These are phyloP conservation scores for Parthenolecanium corni DNA, from an alignment of 2,888 invertebrate genomes.

Conservation along the genomic window DNA sequence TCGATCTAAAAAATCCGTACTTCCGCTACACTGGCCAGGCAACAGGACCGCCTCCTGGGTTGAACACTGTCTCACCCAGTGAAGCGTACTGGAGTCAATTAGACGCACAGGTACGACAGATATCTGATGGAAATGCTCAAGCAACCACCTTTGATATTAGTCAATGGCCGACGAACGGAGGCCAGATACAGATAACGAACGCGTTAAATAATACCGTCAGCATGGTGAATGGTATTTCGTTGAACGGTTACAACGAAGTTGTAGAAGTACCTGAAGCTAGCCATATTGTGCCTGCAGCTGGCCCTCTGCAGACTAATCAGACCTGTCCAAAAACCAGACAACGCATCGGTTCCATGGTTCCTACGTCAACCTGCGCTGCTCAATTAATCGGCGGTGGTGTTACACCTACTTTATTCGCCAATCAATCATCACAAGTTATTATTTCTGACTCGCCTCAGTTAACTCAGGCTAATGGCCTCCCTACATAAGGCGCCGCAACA, in stretches of 20 bases:
- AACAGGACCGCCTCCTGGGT: slow-evolving; percentile 83
- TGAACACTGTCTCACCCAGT: slow-evolving; percentile 80
- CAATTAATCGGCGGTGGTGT: slow-evolving; percentile 58
- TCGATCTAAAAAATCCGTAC: slow-evolving; percentile 97
- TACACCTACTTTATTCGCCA: slow-evolving; percentile 53
- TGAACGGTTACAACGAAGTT: slow-evolving; percentile 47
- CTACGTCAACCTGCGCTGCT: slow-evolving; percentile 50
- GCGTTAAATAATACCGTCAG: slow-evolving; percentile 43
- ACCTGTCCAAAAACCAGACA: slow-evolving; percentile 38
- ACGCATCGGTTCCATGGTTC: slow-evolving; percentile 42
- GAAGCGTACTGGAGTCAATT: slow-evolving; percentile 83
- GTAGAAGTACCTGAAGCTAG: slow-evolving; percentile 28
- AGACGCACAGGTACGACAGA: slow-evolving; percentile 42
- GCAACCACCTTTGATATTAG: slow-evolving; percentile 22
- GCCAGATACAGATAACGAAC: slow-evolving; percentile 25
- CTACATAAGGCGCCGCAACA: too few species aligned
- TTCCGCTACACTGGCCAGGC: slow-evolving; percentile 92
- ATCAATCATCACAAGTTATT: slow-evolving; percentile 34
- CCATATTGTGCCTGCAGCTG: slow-evolving; percentile 8
- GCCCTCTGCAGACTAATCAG: slow-evolving; percentile 46
- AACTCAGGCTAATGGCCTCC: too few species aligned
- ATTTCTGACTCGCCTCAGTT: slow-evolving; percentile 9
- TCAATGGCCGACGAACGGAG: slow-evolving; percentile 18
- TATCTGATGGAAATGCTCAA: slow-evolving; percentile 13
- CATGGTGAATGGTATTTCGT: slow-evolving; percentile 63